Percentiles rank a stretch among this genome's conserved stretches.
phyloP scores from a whole-genome alignment of 2,888 invertebrate species.

The Calliphora vomitoria region DNA sequence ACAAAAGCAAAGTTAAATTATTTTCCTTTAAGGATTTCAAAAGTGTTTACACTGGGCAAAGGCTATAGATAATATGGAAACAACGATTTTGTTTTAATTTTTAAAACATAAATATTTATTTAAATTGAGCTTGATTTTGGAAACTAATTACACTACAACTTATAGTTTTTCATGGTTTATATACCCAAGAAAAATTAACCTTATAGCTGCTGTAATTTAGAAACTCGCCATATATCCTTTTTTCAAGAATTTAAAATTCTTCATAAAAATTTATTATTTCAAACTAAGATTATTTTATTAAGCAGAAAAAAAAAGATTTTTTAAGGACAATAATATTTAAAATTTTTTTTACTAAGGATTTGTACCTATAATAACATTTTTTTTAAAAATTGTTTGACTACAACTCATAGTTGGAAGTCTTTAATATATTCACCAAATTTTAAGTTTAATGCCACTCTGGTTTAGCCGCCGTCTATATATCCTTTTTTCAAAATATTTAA shows the following conservation, averaged over 20 bases:
- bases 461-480: neutral
- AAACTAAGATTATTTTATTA: too few species aligned
- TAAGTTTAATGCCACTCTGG: neutral
- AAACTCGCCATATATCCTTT: neutral
- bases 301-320: too few species aligned
- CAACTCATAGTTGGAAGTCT: neutral
- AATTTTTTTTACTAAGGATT: too few species aligned
- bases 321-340: neutral
- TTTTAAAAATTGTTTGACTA: too few species aligned
- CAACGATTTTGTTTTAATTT: neutral
- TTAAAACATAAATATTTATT: too few species aligned
- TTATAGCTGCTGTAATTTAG: neutral
- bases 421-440: neutral
- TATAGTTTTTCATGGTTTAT: neutral
- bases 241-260: neutral
- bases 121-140: neutral
- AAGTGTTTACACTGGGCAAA: neutral
- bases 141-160: neutral
- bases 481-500: neutral
- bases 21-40: neutral
- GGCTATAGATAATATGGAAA: too few species aligned
- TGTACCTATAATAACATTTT: too few species aligned
- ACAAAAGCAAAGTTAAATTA: neutral
- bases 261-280: too few species aligned
- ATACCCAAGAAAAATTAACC: neutral